Percentiles rank a stretch among this genome's conserved stretches.
Conservation (phyloP, 2,888 invertebrate genomes). For the Andrena bicolor region DNA sequence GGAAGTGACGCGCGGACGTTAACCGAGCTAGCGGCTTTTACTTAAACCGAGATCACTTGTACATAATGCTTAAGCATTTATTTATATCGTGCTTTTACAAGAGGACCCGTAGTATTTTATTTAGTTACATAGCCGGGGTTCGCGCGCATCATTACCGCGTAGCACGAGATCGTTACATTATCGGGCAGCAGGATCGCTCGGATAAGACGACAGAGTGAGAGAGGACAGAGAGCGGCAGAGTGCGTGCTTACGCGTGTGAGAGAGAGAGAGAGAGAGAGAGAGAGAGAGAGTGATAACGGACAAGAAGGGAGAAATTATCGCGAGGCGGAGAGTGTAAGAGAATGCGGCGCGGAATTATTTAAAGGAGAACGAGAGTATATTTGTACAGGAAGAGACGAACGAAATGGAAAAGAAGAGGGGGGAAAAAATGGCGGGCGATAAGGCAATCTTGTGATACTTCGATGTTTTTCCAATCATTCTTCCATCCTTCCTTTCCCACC, state of each 20-base stretch:
- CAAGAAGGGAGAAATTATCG: background rate
- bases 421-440: slow-evolving; percentile 67
- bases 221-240: slow-evolving; percentile 13
- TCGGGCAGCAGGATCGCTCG: slow-evolving; percentile 47
- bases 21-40: slow-evolving; percentile 82
- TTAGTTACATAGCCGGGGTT: slow-evolving; percentile 75
- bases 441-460: slow-evolving; percentile 83
- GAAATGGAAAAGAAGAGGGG: slow-evolving; percentile 34
- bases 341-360: slow-evolving; percentile 36
- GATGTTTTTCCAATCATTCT: slow-evolving; percentile 71
- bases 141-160: slow-evolving; percentile 64
- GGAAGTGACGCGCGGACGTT: slow-evolving; percentile 44
- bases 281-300: slow-evolving; percentile 14
- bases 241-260: slow-evolving; percentile 28
- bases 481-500: slow-evolving; percentile 61
- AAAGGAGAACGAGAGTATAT: slow-evolving; percentile 27
- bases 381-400: slow-evolving; percentile 42
- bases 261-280: slow-evolving; percentile 3
- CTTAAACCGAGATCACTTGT: slow-evolving; percentile 81
- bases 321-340: slow-evolving; percentile 20
- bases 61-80: slow-evolving; percentile 84
- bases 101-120: slow-evolving; percentile 82
- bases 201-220: slow-evolving; percentile 12
- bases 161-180: slow-evolving; percentile 58
- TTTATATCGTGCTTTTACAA: slow-evolving; percentile 83